A percentile compares a stretch with the other conserved stretches of the same genome.
Evolutionary conservation across 2,888 invertebrate genomes (phyloP).

Genomic region (Sialis lutaria): DNA sequence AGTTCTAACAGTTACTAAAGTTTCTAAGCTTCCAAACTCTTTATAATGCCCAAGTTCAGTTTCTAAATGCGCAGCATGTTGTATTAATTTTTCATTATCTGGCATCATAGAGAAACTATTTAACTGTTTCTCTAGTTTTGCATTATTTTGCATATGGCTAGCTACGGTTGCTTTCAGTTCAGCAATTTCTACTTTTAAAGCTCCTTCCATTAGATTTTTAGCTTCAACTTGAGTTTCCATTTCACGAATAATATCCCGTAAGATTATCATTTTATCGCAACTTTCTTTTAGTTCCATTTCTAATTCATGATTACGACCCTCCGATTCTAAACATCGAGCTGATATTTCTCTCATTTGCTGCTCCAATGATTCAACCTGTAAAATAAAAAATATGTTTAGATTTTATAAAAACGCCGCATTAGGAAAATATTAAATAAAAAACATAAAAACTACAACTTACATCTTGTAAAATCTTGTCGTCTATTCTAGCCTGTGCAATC

Average conservation of each 20-base stretch:
- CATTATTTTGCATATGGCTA: conserved; percentile 36
- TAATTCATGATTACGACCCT: conserved; percentile 40
- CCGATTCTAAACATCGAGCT: conserved; percentile 38
- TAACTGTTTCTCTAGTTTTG: conserved; percentile 33
- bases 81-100: conserved; percentile 24
- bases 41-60: conserved; percentile 19
- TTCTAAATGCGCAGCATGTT: conserved; percentile 30
- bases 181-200: conserved; percentile 39
- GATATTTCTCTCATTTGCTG: conserved; percentile 54
- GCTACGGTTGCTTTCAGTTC: conserved; percentile 35
- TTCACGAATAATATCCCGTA: conserved; percentile 62
- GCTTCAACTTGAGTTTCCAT: conserved; percentile 58
- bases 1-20: conserved; percentile 22
- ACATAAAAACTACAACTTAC: not conserved
- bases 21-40: conserved; percentile 22
- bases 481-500: not conserved
- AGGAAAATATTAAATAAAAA: no score
- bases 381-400: conserved; percentile 10
- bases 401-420: no score
- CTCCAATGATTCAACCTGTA: conserved; percentile 63
- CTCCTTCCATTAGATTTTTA: conserved; percentile 41
- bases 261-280: conserved; percentile 51
- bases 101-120: conserved; percentile 28
- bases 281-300: conserved; percentile 60
- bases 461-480: not conserved